Evolutionary conservation across 2,888 invertebrate genomes (phyloP), one percentile per base, ranked within the genome.

Genomic region (Physocephala rufipes): DNA sequence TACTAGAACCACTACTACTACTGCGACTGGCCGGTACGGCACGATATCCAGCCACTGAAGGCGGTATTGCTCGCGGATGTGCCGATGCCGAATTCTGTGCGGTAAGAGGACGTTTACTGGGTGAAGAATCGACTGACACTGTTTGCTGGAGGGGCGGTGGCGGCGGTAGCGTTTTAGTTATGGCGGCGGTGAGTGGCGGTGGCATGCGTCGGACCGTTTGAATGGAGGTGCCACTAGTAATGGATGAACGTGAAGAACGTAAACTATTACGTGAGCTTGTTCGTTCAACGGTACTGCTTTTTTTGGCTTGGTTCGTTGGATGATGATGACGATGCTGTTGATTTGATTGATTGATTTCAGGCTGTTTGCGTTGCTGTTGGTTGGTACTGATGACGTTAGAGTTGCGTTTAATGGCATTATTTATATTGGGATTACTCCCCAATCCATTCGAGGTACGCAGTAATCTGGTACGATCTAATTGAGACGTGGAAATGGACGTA

Each of bases 181-280:
- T 30, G 19, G 49, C 78, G 4, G 73, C 69, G n/a, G n/a, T n/a
- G n/a, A n/a, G n/a, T n/a, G n/a, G n/a, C 15, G 80, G 71, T 4
- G 91, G 90, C 71, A 91, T 89, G 73, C 91, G 91, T 75, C 92
- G 89, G 0, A 95, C 94, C 0, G 95, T 95, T 68, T 91, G 92
- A 0, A 91, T 90, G 1, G 92, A 92, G 0, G 92, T 91, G 2
- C 93, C 91, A 82, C 94, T 95, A 81, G 94, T 94, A 67, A 95
- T 86, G 0, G 95, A 95, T 79, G 94, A 94, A 36, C 93, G 88
- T 0, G 95, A 95, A 80, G 95, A 94, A 28, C 93, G 89, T 19
- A 95, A 86, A 68, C 94, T 94, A 55, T 93, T 92, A 51, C 93
- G 87, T 0, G 95, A 95, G 19, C 91, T 90, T 5, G 93, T 94